Conservation (phyloP, 2,888 invertebrate genomes). For the Pasiphila rectangulata region DNA sequence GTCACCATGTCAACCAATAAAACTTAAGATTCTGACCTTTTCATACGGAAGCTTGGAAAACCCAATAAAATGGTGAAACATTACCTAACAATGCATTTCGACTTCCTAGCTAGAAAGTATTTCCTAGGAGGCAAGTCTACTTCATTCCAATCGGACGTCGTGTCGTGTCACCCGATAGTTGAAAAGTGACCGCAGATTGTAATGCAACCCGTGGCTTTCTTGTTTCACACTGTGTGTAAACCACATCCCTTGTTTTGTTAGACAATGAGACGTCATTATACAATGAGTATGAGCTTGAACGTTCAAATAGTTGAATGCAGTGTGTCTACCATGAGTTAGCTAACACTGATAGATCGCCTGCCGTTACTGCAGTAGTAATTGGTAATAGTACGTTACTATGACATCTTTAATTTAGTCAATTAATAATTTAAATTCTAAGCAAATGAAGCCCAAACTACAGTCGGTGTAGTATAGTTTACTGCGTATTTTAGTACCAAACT, state of each 20-base stretch:
- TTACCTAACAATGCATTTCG: slow-evolving; percentile 2
- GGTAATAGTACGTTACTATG: too few species aligned
- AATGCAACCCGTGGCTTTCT: slow-evolving; percentile 12
- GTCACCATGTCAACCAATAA: too few species aligned
- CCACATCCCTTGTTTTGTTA: slow-evolving; percentile 15
- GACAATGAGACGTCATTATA: not conserved
- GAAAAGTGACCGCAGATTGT: slow-evolving; percentile 11
- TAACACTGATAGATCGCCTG: too few species aligned
- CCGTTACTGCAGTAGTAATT: too few species aligned
- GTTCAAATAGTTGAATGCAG: too few species aligned
- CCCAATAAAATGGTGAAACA: not conserved
- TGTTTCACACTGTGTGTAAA: slow-evolving; percentile 6
- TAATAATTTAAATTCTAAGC: too few species aligned
- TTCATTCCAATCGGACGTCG: slow-evolving; percentile 1
- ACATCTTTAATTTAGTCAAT: too few species aligned
- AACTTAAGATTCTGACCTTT: not conserved
- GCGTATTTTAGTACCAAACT: too few species aligned
- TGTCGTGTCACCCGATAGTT: slow-evolving; percentile 11
- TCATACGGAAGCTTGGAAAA: slow-evolving; percentile 1
- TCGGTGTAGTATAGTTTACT: too few species aligned
- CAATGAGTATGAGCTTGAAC: not conserved
- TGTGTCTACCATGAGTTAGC: too few species aligned
- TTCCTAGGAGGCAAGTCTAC: slow-evolving; percentile 5
- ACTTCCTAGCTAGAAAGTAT: slow-evolving; percentile 6
- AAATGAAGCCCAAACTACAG: too few species aligned